phyloP scores from a whole-genome alignment of 2,888 invertebrate genomes.

The Falcaria lacertinaria region DNA sequence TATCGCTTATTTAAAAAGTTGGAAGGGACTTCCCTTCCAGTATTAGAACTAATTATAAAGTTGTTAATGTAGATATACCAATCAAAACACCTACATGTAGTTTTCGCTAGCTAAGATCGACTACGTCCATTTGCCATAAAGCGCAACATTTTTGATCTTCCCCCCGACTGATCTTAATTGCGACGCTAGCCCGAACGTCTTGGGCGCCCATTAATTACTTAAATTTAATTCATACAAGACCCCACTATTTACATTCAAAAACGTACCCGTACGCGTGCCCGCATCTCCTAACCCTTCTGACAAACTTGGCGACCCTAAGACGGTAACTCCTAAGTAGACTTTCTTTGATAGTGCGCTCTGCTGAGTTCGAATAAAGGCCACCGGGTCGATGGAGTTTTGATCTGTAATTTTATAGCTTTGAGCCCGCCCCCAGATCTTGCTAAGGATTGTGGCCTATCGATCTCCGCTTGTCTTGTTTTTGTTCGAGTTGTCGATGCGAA shows the following conservation, averaged over 20 bases:
- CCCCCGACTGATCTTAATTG: constrained; percentile 16
- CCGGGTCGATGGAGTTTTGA: constrained; percentile 76
- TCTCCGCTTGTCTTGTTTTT: constrained; percentile 56
- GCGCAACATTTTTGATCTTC: neutral
- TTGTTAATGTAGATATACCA: too few relatives aligned
- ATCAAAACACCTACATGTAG: too few relatives aligned
- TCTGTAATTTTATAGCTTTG: constrained; percentile 79
- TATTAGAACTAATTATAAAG: too few relatives aligned
- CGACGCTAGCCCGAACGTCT: constrained; percentile 21
- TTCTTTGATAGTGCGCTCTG: constrained; percentile 79
- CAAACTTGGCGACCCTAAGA: constrained; percentile 75
- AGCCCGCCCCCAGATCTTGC: constrained; percentile 60
- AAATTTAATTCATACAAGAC: constrained; percentile 78
- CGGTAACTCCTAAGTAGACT: constrained; percentile 75
- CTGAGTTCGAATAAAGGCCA: constrained; percentile 73
- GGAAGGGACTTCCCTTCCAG: too few relatives aligned
- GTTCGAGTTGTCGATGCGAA: constrained; percentile 36
- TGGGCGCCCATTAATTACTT: constrained; percentile 73
- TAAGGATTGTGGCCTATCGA: constrained; percentile 67
- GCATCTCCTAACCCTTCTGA: constrained; percentile 71
- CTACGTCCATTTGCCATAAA: neutral
- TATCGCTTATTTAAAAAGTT: too few relatives aligned
- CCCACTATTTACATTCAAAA: constrained; percentile 79
- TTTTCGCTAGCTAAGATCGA: too few relatives aligned
- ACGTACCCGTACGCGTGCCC: constrained; percentile 61